A percentile compares a stretch with the other conserved stretches of the same genome.
Conservation (phyloP, 2,797 vertebrate genomes). For the Tolypeutes matacus region DNA sequence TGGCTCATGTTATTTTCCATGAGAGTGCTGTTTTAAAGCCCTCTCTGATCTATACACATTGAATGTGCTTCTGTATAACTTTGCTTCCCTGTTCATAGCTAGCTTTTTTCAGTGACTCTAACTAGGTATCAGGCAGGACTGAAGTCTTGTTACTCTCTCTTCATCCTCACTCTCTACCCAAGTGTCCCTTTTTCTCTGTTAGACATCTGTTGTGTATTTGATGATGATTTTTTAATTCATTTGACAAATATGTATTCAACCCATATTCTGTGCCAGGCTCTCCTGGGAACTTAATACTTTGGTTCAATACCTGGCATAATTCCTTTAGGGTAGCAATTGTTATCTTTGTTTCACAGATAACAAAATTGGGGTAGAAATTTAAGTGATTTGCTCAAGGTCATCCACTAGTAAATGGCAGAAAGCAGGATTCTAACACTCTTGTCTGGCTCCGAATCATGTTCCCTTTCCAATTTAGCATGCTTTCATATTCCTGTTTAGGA, state of each 20-base stretch:
- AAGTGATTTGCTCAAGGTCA: constrained; percentile 28
- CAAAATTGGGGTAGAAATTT: not conserved
- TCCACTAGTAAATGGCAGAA: not conserved
- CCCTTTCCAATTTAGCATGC: not conserved
- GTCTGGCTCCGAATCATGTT: not conserved
- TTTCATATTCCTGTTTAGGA: not conserved
- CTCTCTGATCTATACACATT: not conserved
- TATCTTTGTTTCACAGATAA: constrained; percentile 10
- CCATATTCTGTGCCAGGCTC: not conserved
- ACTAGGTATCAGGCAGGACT: not conserved
- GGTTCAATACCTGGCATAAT: not conserved
- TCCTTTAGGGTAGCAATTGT: not conserved
- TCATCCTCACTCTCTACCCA: not conserved
- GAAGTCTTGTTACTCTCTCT: not conserved
- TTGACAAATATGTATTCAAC: not conserved
- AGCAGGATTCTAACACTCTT: not conserved
- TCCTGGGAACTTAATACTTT: not conserved
- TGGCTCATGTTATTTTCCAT: not conserved
- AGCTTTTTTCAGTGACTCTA: not conserved
- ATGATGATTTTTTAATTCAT: not conserved
- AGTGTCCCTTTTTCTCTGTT: not conserved
- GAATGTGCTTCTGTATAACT: not conserved
- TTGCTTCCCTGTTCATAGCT: not conserved
- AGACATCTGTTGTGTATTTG: not conserved
- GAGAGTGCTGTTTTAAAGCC: too few species aligned